These are phyloP conservation scores for Heliothis subflexa DNA, from an alignment of 1,140 invertebrate species.

Conservation along the genomic window DNA sequence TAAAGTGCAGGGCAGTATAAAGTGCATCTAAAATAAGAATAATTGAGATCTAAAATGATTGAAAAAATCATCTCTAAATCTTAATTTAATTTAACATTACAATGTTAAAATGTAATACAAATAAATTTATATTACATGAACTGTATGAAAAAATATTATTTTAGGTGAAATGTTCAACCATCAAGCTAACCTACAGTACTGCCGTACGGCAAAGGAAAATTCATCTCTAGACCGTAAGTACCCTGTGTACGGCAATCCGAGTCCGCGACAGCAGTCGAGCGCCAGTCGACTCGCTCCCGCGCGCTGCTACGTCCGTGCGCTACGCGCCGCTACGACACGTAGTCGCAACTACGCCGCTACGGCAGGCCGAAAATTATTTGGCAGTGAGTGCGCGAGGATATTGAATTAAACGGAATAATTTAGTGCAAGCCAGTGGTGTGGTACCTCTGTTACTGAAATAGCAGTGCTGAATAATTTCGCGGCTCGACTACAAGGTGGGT, in stretches of 20 bases:
- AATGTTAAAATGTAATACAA: no score
- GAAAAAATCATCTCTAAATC: not conserved
- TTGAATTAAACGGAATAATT: slow-evolving; percentile 57
- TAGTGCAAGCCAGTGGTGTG: slow-evolving; percentile 63
- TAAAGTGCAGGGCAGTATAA: no score
- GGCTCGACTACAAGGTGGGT: slow-evolving; percentile 66
- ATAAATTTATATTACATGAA: no score
- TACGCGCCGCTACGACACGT: slow-evolving; percentile 73
- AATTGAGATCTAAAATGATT: not conserved
- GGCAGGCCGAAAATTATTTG: slow-evolving; percentile 53
- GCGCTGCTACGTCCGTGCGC: slow-evolving; percentile 70
- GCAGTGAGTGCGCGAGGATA: slow-evolving; percentile 63
- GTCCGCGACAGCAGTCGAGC: slow-evolving; percentile 69
- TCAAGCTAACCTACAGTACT: slow-evolving; percentile 31
- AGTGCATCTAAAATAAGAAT: no score
- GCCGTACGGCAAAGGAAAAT: slow-evolving; percentile 32
- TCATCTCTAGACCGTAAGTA: slow-evolving; percentile 58
- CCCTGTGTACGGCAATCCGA: slow-evolving; percentile 71
- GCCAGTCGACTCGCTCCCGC: slow-evolving; percentile 74
- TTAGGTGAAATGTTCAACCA: not conserved
- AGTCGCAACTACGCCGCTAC: slow-evolving; percentile 63
- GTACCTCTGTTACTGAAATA: slow-evolving; percentile 52
- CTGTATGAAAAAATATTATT: not conserved
- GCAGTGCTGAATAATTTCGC: slow-evolving; percentile 20
- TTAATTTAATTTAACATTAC: no score